Conservation (phyloP, 2,113 vertebrate genomes). For the Ciconia boyciana region DNA sequence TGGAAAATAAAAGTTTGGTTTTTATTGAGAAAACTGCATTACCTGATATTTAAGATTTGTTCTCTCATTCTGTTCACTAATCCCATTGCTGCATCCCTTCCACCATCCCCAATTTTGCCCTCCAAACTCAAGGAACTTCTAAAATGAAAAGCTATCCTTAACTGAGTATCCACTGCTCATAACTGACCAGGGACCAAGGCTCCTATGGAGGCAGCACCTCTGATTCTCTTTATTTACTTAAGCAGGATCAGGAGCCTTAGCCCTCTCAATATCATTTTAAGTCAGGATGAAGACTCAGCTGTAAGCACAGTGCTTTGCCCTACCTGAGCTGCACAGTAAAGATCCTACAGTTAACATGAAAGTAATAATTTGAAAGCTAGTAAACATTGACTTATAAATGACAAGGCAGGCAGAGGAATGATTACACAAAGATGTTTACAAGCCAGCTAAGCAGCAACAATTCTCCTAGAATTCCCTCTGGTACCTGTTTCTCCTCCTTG, state of each 20-base stretch:
- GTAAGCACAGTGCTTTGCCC: background rate
- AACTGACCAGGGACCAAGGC: background rate
- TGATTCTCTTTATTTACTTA: background rate
- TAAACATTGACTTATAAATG: background rate
- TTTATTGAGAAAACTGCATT: background rate
- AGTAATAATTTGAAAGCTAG: background rate
- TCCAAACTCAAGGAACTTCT: background rate
- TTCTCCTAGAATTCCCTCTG: background rate
- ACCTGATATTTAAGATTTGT: background rate
- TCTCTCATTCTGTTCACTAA: background rate
- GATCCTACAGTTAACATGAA: background rate
- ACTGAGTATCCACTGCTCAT: background rate
- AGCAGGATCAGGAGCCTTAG: background rate
- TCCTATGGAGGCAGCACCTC: background rate
- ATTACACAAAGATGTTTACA: slow-evolving; percentile 4
- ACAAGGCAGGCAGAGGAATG: background rate
- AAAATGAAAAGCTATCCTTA: background rate
- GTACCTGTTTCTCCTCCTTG: slow-evolving; percentile 93
- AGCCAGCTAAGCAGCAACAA: background rate
- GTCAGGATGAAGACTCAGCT: background rate
- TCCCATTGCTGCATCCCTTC: background rate
- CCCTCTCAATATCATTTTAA: background rate
- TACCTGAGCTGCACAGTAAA: background rate
- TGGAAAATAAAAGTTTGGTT: background rate
- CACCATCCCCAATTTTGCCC: background rate